Conservation (phyloP, 2,888 invertebrate species). For the Girardia tigrina region DNA sequence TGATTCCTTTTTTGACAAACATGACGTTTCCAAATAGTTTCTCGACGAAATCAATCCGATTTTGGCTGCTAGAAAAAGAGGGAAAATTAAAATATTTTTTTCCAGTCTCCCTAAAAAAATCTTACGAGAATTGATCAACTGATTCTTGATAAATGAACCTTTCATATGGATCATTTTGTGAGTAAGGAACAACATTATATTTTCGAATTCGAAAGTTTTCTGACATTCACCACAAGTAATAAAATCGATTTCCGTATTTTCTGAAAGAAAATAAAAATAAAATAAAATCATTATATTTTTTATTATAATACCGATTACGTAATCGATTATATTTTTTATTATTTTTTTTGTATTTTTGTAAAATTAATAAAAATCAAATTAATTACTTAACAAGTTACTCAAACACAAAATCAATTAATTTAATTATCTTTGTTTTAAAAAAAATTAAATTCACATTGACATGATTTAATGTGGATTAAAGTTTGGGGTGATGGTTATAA, state of each 20-base stretch:
- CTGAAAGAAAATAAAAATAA: background rate
- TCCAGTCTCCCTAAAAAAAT: too few relatives aligned
- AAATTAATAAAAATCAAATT: too few relatives aligned
- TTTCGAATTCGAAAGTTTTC: conserved; percentile 17
- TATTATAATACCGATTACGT: too few relatives aligned
- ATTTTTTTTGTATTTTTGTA: too few relatives aligned
- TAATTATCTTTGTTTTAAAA: too few relatives aligned
- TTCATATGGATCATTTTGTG: conserved; percentile 18
- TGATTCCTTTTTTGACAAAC: background rate
- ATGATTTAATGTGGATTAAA: too few relatives aligned
- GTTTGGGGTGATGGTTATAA: too few relatives aligned
- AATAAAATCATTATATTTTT: too few relatives aligned
- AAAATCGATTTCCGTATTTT: background rate
- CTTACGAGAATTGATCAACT: background rate
- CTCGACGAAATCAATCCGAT: background rate
- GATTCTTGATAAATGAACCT: background rate
- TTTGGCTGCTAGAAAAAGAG: background rate
- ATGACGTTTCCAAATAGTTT: background rate
- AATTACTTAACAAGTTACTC: too few relatives aligned
- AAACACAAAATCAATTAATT: too few relatives aligned
- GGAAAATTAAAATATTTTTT: background rate
- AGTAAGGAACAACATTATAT: background rate
- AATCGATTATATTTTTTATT: too few relatives aligned
- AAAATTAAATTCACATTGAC: too few relatives aligned
- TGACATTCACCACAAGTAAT: background rate